Evolutionary conservation across 2,888 invertebrate species (phyloP), one percentile per base, ranked within the genome.

Genomic region (Lysandra bellargus): DNA sequence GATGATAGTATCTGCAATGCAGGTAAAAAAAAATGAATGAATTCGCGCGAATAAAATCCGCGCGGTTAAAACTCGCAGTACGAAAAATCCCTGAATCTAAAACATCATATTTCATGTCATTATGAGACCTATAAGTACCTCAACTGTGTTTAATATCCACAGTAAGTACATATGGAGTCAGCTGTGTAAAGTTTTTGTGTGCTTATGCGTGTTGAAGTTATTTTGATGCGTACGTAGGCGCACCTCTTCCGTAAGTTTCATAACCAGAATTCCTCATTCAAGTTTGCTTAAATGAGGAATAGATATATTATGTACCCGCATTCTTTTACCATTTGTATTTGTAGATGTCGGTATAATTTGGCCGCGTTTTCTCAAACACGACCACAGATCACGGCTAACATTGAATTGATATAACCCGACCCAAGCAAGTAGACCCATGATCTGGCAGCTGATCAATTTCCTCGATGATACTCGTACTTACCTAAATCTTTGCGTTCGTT

Each of bases 111-210:
- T 49, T 49, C 49, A 49, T 49, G 49, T 49, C 49, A 49, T 9
- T 12, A 49, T 49, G 40, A 61, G 9, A 3, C 61, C 61, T 30
- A 23, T 61, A 4, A 30, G 64, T 4, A 30, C 30, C 30, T 30
- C 12, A 69, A 33, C 30, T 14, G 64, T 69, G 33, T 37, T 69
- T 4, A 53, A 53, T 53, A 53, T 14, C 14, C 57, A 57, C 57
- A 57, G 57, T 17, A 4, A 14, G 14, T 57, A 57, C 12, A 57
- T 17, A 17, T 17, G 30, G 69, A 69, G 69, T 14, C 69, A 69
- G 69, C 69, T 69, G 69, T 33, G 69, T 37, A 69, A 69, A 33
- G 69, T 69, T 69, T 69, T 69, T 69, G 69, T 69, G 69, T 69
- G 33, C 69, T 33, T 69, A 69, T 69, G 69, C 69, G 69, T 37